These are phyloP conservation scores for Pipistrellus pipistrellus DNA, from an alignment of 2,797 vertebrate genomes.

Conservation along the genomic window DNA sequence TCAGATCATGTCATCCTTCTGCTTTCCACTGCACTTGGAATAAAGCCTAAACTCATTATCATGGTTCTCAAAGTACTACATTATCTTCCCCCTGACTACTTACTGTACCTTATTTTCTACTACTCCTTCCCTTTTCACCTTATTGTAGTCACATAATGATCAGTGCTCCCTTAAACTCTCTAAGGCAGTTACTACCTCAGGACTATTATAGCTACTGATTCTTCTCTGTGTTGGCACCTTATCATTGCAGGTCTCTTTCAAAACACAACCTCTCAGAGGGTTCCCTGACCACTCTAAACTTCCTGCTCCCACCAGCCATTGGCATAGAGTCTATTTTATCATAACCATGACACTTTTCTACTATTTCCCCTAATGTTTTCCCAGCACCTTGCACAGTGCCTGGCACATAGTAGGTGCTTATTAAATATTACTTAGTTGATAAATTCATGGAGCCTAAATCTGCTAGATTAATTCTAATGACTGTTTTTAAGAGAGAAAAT, in stretches of 20 bases:
- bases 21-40: neutral
- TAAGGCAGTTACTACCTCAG: neutral
- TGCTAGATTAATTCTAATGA: neutral
- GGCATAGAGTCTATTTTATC: neutral
- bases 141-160: neutral
- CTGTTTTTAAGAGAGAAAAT: neutral
- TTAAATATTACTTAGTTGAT: constrained; percentile 7
- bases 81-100: neutral
- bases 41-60: neutral
- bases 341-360: neutral
- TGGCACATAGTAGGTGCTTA: neutral
- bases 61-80: neutral
- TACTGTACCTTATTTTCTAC: neutral
- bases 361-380: neutral
- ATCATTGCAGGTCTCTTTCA: neutral
- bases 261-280: constrained; percentile 19
- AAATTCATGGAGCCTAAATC: neutral
- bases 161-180: neutral
- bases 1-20: neutral
- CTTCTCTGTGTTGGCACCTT: neutral
- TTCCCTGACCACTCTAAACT: neutral
- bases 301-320: neutral
- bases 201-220: constrained; percentile 2
- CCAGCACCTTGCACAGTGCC: neutral
- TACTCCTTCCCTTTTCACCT: neutral